Evolutionary conservation across 2,797 vertebrate genomes (phyloP).

Genomic region (Acrossocheilus wenchowensis): DNA sequence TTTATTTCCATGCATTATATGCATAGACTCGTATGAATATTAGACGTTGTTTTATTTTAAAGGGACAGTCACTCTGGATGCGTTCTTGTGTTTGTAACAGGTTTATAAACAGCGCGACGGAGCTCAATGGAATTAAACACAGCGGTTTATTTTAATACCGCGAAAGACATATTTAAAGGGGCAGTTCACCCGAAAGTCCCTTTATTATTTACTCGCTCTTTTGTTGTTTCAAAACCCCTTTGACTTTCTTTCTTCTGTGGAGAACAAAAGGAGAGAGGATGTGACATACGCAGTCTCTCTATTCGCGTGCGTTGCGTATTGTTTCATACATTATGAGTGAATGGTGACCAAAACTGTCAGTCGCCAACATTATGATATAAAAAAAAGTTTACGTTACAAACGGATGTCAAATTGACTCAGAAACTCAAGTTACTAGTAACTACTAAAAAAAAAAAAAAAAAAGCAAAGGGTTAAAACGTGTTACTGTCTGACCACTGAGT

Average conservation of each 20-base stretch:
- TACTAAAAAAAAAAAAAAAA: too few relatives aligned
- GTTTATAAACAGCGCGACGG: background rate
- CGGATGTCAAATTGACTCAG: background rate
- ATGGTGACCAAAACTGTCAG: background rate
- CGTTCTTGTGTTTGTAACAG: background rate
- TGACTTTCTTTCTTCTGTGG: background rate
- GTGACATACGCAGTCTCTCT: background rate
- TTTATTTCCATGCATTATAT: background rate
- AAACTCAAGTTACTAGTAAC: background rate
- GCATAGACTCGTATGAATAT: background rate
- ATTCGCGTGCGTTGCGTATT: background rate
- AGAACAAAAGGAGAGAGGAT: background rate
- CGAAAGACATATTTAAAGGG: slow-evolving; percentile 7
- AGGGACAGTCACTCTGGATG: background rate
- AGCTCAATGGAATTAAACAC: background rate
- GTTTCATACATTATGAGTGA: background rate
- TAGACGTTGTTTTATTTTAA: background rate
- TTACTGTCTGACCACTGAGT: background rate
- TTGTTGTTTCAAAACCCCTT: background rate
- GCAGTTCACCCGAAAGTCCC: background rate
- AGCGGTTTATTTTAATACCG: background rate
- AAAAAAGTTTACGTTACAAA: background rate
- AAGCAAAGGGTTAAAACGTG: background rate
- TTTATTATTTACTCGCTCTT: too few relatives aligned
- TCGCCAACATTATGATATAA: background rate